Percentiles rank a stretch among this genome's conserved stretches.
These are phyloP conservation scores for Anadara kagoshimensis DNA, from an alignment of 1,140 invertebrate genomes.

Conservation along the genomic window DNA sequence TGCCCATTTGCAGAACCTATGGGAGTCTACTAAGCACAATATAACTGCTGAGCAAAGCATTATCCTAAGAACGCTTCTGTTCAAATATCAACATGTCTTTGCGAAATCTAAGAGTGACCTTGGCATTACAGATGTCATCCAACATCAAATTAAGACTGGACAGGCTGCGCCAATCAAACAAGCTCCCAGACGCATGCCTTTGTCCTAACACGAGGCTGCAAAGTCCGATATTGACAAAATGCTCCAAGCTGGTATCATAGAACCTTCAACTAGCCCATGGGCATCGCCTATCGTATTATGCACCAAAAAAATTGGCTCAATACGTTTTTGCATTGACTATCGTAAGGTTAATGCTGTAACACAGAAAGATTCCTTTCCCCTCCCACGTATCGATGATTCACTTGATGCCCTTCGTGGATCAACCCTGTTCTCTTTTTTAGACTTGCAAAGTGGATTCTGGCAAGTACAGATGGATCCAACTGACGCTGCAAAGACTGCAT, in stretches of 20 bases:
- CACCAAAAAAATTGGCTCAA: slow-evolving; percentile 19
- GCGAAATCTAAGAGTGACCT: slow-evolving; percentile 29
- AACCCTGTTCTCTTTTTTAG: slow-evolving; percentile 49
- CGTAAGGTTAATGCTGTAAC: slow-evolving; percentile 11
- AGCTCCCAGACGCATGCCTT: slow-evolving; percentile 3
- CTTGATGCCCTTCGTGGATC: slow-evolving; percentile 35
- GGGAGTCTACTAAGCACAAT: slow-evolving; percentile 2
- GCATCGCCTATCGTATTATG: neutral
- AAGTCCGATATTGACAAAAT: slow-evolving; percentile 28
- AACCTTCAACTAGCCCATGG: slow-evolving; percentile 9
- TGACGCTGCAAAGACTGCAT: slow-evolving; percentile 48
- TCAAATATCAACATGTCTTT: slow-evolving; percentile 18
- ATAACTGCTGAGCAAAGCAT: neutral
- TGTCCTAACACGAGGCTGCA: neutral
- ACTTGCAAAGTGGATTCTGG: slow-evolving; percentile 62
- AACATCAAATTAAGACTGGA: slow-evolving; percentile 26
- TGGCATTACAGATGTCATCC: slow-evolving; percentile 11
- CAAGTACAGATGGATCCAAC: slow-evolving; percentile 53
- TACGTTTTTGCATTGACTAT: slow-evolving; percentile 26
- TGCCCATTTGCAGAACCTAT: neutral
- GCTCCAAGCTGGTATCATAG: slow-evolving; percentile 18
- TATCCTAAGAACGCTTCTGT: slow-evolving; percentile 2
- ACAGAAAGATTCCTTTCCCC: slow-evolving; percentile 13
- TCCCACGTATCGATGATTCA: slow-evolving; percentile 37
- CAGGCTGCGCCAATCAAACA: slow-evolving; percentile 20